Conservation (phyloP, 2,113 vertebrate species). For the Mionectes macconnelli region DNA sequence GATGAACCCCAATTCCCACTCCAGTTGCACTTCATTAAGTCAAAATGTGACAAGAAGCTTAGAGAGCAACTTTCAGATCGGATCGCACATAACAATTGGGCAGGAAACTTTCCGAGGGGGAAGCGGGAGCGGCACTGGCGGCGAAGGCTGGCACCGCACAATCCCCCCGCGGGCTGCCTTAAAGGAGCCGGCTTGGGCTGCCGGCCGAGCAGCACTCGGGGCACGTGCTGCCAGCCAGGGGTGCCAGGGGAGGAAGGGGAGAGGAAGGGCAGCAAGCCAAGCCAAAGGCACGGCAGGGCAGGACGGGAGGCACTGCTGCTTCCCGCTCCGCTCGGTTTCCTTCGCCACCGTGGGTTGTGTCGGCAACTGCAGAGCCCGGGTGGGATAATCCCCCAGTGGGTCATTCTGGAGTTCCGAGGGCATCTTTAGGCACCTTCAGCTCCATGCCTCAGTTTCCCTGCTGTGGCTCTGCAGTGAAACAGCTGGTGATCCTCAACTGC, state of each 20-base stretch:
- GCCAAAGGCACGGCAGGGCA: neutral
- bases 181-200: constrained; percentile 33
- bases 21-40: constrained; percentile 99
- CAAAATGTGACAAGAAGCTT: constrained; percentile 99
- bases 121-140: constrained; percentile 45
- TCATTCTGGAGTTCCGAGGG: neutral
- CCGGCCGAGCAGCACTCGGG: neutral
- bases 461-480: neutral
- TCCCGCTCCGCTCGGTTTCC: neutral
- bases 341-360: neutral
- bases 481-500: neutral
- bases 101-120: constrained; percentile 89
- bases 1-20: constrained; percentile 99
- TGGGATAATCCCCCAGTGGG: fast-evolving
- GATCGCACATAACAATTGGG: constrained; percentile 98
- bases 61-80: constrained; percentile 99
- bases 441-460: neutral
- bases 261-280: neutral
- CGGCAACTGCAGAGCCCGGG: neutral
- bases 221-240: neutral
- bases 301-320: neutral
- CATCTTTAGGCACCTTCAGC: neutral
- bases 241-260: neutral
- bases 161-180: constrained; percentile 13
- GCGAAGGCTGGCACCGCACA: constrained; percentile 36